These are phyloP conservation scores for Anthopleura sola DNA, from an alignment of 64 coral and sea anemone genomes.

Conservation along the genomic window DNA sequence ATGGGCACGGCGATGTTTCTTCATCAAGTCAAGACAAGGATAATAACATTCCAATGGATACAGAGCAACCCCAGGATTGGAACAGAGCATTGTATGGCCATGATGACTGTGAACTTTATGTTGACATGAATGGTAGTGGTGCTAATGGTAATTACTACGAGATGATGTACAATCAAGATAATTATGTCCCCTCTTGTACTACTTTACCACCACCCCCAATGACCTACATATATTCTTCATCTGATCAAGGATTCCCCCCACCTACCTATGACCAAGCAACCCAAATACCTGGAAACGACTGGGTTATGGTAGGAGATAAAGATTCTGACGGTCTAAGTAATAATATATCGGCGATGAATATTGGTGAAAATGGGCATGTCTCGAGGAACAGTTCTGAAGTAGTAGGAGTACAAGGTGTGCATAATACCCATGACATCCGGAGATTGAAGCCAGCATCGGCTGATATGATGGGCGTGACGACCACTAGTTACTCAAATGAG, in stretches of 20 bases:
- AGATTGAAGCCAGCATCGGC: neutral
- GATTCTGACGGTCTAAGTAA: neutral
- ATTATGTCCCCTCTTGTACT: neutral
- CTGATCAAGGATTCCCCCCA: neutral
- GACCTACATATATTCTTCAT: too few species aligned
- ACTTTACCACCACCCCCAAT: neutral
- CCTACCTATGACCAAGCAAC: neutral
- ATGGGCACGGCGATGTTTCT: neutral
- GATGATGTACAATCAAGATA: neutral
- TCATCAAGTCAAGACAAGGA: neutral
- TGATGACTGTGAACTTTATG: neutral
- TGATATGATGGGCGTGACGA: neutral
- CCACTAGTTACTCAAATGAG: neutral
- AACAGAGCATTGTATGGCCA: neutral
- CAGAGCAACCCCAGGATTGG: neutral
- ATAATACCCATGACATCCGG: neutral
- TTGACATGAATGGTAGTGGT: neutral
- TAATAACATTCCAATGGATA: neutral
- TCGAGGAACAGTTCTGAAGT: neutral
- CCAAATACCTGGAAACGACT: neutral
- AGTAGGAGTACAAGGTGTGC: neutral
- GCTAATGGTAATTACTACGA: neutral
- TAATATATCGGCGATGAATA: neutral
- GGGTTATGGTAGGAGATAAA: neutral
- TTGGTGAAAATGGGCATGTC: neutral